Evolutionary conservation across 2,113 vertebrate genomes (phyloP), one percentile per base, ranked within the genome.

Genomic region (Benitochromis conjunctus): DNA sequence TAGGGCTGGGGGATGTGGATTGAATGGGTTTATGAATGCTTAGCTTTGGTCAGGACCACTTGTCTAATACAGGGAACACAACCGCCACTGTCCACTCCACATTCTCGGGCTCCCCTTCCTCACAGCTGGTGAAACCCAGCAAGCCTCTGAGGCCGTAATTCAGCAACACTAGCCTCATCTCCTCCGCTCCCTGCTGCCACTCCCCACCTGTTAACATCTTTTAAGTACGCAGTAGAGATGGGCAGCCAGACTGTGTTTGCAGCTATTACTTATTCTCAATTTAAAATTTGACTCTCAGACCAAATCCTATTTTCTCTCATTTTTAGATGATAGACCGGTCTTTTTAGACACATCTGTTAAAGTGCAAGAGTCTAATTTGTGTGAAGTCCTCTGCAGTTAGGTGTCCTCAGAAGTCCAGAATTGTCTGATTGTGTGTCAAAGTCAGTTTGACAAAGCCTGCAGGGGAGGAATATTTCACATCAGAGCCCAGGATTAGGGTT

Each of bases 41-140:
- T 91, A 93, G 82, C 91, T 96, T 95, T 94, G 58, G 80, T 91
- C 34, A 57, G 88, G 88, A 86, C 84, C 82, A 87, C 91, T 91
- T 82, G 79, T 86, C 34, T 46, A 9, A 77, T 11, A 60, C 41
- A 38, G 62, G 57, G 86, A 92, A 90, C 91, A 90, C 82, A 87
- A 48, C 48, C 36, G 36, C 21, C 48, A 86, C 76, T 90, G 85
- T 93, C 78, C 74, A 26, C 78, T 76, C 79, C 43, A 38, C 85
- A 82, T 89, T 87, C 88, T 86, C 48, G 11, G 56, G 84, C 64
- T 82, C 56, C 11, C 7, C 64, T 87, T 77, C 41, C 74, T 91
- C 90, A 88, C 92, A 92, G 89, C 90, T 91, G 86, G 82, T 77
- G 69, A 83, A 80, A 80, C 29, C 54, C 21, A 29, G 24, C 46